Evolutionary conservation across 2,888 invertebrate species (phyloP).

Genomic region (Loripinus fragilis): DNA sequence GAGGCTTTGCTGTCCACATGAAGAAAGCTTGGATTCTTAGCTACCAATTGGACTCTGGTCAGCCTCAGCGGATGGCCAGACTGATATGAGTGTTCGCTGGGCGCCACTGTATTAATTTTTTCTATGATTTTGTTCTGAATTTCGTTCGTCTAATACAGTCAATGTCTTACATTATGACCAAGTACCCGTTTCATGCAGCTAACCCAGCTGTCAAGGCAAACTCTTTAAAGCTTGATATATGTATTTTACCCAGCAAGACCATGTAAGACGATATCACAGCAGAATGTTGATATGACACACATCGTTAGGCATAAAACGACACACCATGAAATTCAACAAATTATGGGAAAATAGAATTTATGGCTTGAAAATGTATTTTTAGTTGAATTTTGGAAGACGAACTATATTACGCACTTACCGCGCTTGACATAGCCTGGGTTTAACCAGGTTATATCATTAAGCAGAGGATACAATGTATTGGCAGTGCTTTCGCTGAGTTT

Average conservation of each 20-base stretch:
- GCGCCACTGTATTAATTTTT: not conserved
- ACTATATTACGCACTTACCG: too few relatives aligned
- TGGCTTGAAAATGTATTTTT: not conserved
- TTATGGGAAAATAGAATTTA: conserved; percentile 8
- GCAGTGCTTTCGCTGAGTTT: too few relatives aligned
- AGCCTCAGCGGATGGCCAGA: not conserved
- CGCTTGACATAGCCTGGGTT: too few relatives aligned
- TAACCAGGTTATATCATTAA: too few relatives aligned
- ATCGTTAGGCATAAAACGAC: conserved; percentile 1
- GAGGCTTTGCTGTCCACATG: not conserved
- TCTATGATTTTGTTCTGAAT: too few relatives aligned
- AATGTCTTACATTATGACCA: not conserved
- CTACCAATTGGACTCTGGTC: not conserved
- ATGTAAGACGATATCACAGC: conserved; percentile 35
- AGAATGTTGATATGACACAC: conserved; percentile 16
- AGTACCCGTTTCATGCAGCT: not conserved
- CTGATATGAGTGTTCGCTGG: not conserved
- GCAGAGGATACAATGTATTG: too few relatives aligned
- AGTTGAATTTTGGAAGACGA: too few relatives aligned
- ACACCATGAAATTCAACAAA: not conserved
- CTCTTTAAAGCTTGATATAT: conserved; percentile 54
- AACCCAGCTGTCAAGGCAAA: conserved; percentile 41
- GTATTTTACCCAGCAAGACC: conserved; percentile 55
- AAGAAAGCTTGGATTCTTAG: not conserved
- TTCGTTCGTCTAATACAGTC: not conserved